Base-by-base conservation (phyloP, 2,888 invertebrate species). In the Phyllotreta striolata region DNA sequence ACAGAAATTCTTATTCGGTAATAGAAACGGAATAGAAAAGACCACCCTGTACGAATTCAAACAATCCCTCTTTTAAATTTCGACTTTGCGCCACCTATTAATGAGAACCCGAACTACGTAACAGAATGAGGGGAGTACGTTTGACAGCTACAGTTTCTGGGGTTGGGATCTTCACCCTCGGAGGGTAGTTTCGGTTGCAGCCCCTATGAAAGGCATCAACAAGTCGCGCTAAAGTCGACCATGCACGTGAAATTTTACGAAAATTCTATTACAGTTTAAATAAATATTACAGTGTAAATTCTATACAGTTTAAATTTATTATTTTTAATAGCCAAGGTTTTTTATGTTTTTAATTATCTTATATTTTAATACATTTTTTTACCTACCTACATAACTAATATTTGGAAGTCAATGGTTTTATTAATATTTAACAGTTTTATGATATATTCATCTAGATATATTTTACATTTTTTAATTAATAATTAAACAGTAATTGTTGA, bases 11-110 rank as follows among this genome's bases (percentile, higher is more conserved):
- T 1, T 4, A 24, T 24, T 24, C n/a, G n/a, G n/a, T n/a, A 24
- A 24, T 55, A n/a, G 2, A 14, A 12, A 44, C 10, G 44, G 39
- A 10, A 14, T 13, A n/a, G 9, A 4, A 24, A 8, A 34, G 12
- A 13, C 43, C 60, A 60, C 35, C 52, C 43, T 52, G 52, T 49
- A 51, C 3, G 51, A 41, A 35, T 35, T n/a, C 12, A 10, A 51
- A 8, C 37, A 35, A 12, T 34, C 12, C 39, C n/a, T 51, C 37
- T n/a, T 55, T 13, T 52, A 3, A 9, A 39, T 0, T 37, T 35
- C n/a, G 8, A 35, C 9, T 38, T 4, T 0, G 38, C n/a, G 57
- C 0, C 57, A 57, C 47, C 57, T 57, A 38, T 57, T 6, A 7
- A 7, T 5, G 38, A 47, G 47, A 34, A 39, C 47, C 24, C 1